phyloP scores from a whole-genome alignment of 30 jellyfish, hydroid and myxozoan genomes.

The Rhopilema esculentum region DNA sequence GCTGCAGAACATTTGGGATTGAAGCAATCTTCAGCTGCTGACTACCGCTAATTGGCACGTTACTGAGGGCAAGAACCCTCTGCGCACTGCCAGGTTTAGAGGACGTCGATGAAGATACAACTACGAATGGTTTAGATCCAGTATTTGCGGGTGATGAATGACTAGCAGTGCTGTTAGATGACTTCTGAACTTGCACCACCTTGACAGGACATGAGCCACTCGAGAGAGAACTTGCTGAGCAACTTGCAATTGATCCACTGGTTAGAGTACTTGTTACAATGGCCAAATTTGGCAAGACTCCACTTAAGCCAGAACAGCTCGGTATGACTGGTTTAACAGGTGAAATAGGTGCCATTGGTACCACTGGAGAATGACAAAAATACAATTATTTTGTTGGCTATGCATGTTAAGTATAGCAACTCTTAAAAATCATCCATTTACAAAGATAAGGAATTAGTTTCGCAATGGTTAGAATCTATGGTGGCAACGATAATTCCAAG shows the following conservation, averaged over 20 bases:
- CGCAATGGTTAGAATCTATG: too few species aligned
- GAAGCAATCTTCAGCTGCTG: constrained; percentile 91
- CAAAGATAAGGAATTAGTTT: too few species aligned
- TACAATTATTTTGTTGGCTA: too few species aligned
- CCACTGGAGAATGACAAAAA: constrained; percentile 66
- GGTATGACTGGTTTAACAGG: constrained; percentile 70
- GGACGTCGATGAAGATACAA: constrained; percentile 59
- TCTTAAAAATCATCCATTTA: too few species aligned
- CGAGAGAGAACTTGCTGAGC: constrained; percentile 9
- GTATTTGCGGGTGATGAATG: constrained; percentile 22
- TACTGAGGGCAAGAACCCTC: constrained; percentile 75
- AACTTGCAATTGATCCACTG: neutral
- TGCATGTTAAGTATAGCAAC: too few species aligned
- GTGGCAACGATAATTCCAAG: too few species aligned
- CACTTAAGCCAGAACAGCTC: constrained; percentile 1
- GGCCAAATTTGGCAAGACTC: neutral
- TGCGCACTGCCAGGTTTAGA: constrained; percentile 73
- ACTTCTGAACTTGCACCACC: constrained; percentile 88
- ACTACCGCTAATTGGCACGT: constrained; percentile 64
- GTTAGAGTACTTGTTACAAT: too few species aligned
- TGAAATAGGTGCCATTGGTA: constrained; percentile 89
- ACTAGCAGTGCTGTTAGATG: constrained; percentile 29
- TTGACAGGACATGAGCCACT: constrained; percentile 64
- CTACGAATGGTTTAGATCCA: constrained; percentile 49
- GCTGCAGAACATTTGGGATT: constrained; percentile 73